Base-by-base conservation (phyloP, 2,797 vertebrate genomes). In the Tragopan temminckii region DNA sequence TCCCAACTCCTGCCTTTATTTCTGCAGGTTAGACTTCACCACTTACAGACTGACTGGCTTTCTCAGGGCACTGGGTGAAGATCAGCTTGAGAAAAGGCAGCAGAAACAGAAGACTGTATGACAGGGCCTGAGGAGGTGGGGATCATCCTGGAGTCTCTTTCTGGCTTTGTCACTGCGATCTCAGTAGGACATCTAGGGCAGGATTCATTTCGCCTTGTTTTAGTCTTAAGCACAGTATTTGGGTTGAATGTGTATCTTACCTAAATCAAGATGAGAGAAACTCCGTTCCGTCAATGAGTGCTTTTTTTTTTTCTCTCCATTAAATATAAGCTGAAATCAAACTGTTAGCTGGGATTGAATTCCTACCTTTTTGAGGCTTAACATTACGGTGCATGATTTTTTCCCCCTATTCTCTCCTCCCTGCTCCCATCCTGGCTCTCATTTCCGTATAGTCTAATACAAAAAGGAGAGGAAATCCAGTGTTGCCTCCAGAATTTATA, bases 381-480 rank as follows among this genome's bases (percentile, higher is more conserved):
- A 94, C 96, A 88, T 95, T 92, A 91, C 36, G 80, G 63, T 57
- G 50, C 1, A 5, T 91, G 82, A 92, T 84, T 96, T 91, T 93
- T 89, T 80, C 82, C 70, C 36, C 40, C 89, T 40, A 1, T 93
- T 86, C 52, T 76, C 62, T 68, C 68, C 72, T 80, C 72, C 46
- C 19, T 89, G 70, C 74, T 95, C 66, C 87, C 31, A 62, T 79
- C 87, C 79, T 94, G 92, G 53, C 84, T 94, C 72, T 38, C 40
- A 33, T 76, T 93, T 93, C 76, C 62, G 0, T 1, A 2, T 4
- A n/a, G 31, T 16, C 17, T 9, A 33, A 68, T 82, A 50, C 76
- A 85, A 5, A 27, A 59, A 81, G 63, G 79, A 66, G 46, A 55
- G 59, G 72, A 68, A 76, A 62, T 66, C 33, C 90, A 82, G 31